Evolutionary conservation across 2,113 vertebrate species (phyloP).

Genomic region (Engraulis encrasicolus): DNA sequence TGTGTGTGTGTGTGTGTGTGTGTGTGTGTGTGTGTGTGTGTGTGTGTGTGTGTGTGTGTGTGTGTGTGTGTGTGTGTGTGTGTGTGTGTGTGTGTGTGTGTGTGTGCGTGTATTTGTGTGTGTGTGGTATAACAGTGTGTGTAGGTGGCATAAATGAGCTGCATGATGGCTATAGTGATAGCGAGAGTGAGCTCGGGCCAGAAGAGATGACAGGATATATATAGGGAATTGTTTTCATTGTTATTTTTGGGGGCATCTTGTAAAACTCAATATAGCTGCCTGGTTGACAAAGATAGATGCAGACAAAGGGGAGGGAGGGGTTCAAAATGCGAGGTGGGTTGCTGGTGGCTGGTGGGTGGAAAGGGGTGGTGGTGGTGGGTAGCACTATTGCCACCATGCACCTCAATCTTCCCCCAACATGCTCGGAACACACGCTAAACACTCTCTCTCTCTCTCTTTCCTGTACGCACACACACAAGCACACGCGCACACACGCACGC

Average conservation of each 20-base stretch:
- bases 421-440: no score
- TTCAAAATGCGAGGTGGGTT: no score
- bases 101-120: not conserved
- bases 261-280: conserved; percentile 11
- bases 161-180: conserved; percentile 32
- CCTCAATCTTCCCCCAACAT: no score
- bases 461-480: no score
- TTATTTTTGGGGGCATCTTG: conserved; percentile 23
- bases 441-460: no score
- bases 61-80: not conserved
- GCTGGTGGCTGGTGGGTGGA: no score
- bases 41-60: not conserved
- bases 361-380: no score
- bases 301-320: not conserved
- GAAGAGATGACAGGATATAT: conserved; percentile 45
- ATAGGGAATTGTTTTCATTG: conserved; percentile 47
- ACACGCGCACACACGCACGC: no score
- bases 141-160: not conserved
- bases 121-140: not conserved
- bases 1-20: no score
- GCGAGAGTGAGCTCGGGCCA: conserved; percentile 47
- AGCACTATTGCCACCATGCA: no score
- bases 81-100: not conserved
- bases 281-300: conserved; percentile 4
- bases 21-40: not conserved